Conservation (phyloP, 2,113 vertebrate genomes). For the Zosterops pallidus region DNA sequence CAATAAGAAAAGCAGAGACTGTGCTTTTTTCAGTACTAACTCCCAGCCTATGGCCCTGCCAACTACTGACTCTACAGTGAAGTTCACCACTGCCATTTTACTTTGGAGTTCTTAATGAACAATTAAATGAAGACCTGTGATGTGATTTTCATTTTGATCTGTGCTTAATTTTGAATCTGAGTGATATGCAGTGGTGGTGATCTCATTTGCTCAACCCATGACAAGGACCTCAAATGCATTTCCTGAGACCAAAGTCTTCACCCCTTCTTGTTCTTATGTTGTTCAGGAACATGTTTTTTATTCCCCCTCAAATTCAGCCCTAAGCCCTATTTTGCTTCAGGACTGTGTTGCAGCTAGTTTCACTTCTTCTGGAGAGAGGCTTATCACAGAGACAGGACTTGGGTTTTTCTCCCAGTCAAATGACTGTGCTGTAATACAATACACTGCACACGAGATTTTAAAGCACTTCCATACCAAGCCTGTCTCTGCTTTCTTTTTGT, state of each 20-base stretch:
- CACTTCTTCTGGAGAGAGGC: neutral
- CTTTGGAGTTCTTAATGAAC: neutral
- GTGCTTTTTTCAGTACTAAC: neutral
- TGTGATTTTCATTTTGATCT: neutral
- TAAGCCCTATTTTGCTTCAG: neutral
- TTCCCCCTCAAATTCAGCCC: neutral
- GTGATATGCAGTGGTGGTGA: neutral
- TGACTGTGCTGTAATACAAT: neutral
- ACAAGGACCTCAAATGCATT: neutral
- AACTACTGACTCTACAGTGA: neutral
- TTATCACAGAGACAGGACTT: neutral
- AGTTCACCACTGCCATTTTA: neutral
- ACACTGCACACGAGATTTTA: neutral
- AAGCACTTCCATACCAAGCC: neutral
- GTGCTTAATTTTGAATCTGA: neutral
- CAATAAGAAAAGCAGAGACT: neutral
- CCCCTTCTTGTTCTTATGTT: fast-evolving
- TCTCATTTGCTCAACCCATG: neutral
- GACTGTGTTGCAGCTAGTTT: neutral
- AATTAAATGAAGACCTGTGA: neutral
- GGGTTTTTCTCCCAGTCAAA: neutral
- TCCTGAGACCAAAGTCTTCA: neutral
- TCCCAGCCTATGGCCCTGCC: neutral
- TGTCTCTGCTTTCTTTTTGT: neutral
- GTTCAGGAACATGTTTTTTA: neutral